These are phyloP conservation scores for Drosophila varians DNA, from an alignment of 1,140 invertebrate genomes.

Conservation along the genomic window DNA sequence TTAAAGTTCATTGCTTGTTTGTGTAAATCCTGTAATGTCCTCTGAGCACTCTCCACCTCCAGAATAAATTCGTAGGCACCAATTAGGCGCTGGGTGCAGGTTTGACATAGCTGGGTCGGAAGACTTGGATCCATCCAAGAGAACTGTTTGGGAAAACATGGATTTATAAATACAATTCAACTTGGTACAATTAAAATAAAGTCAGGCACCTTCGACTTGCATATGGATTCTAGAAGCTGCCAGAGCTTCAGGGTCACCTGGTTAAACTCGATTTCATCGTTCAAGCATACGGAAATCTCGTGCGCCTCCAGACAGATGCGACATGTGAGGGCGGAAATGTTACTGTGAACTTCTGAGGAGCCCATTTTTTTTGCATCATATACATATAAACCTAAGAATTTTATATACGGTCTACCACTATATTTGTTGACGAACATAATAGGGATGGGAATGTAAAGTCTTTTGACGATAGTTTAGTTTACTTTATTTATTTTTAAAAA, in stretches of 20 bases:
- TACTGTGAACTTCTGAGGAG: not conserved
- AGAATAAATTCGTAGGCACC: constrained; percentile 68
- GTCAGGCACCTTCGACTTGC: constrained; percentile 52
- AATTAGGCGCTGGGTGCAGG: constrained; percentile 55
- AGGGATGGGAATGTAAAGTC: no score
- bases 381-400: no score
- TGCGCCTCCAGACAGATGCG: constrained; percentile 57
- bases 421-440: no score
- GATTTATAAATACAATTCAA: not conserved
- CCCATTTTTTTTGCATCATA: constrained; percentile 22
- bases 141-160: constrained; percentile 9
- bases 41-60: constrained; percentile 52
- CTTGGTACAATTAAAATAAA: not conserved
- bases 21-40: constrained; percentile 35
- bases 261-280: constrained; percentile 66
- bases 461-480: no score
- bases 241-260: constrained; percentile 52
- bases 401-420: no score
- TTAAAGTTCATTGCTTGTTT: not conserved
- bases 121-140: constrained; percentile 35
- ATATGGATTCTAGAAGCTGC: constrained; percentile 55
- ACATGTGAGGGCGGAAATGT: constrained; percentile 38
- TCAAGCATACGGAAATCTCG: constrained; percentile 45
- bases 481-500: no score
- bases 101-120: constrained; percentile 59